These are phyloP conservation scores for Pachliopta kotzebuea DNA, from an alignment of 2,888 invertebrate species.

Conservation along the genomic window DNA sequence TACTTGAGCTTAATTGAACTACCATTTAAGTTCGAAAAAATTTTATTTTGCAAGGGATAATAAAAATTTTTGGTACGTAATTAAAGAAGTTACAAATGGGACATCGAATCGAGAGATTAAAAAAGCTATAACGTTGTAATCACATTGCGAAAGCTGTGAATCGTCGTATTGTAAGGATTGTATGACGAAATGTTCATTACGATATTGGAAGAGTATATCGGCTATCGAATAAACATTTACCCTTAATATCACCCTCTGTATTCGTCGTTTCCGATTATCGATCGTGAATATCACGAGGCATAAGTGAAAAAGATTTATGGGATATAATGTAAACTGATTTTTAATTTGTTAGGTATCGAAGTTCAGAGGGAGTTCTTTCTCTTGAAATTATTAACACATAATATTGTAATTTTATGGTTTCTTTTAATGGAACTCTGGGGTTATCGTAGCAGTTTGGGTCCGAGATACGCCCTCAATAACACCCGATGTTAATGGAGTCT, in stretches of 20 bases:
- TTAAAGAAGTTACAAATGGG: slow-evolving; percentile 48
- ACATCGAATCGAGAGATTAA: slow-evolving; percentile 47
- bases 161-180: slow-evolving; percentile 41
- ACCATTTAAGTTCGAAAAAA: slow-evolving; percentile 33
- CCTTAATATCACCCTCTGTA: slow-evolving; percentile 54
- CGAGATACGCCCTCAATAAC: slow-evolving; percentile 68
- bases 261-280: slow-evolving; percentile 39
- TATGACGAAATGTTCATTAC: slow-evolving; percentile 46
- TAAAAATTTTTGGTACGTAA: slow-evolving; percentile 41
- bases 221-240: slow-evolving; percentile 49
- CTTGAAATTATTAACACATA: slow-evolving; percentile 79
- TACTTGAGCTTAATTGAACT: slow-evolving; percentile 14
- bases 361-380: slow-evolving; percentile 57
- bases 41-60: slow-evolving; percentile 41
- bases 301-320: slow-evolving; percentile 50
- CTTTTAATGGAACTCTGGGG: slow-evolving; percentile 75
- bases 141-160: slow-evolving; percentile 40
- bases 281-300: slow-evolving; percentile 42
- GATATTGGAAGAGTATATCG: slow-evolving; percentile 42
- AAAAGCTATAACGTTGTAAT: slow-evolving; percentile 44
- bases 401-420: slow-evolving; percentile 77
- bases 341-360: slow-evolving; percentile 59
- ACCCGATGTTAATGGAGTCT: slow-evolving; percentile 68
- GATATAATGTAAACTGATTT: slow-evolving; percentile 51
- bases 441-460: slow-evolving; percentile 62